A percentile compares a stretch with the other conserved stretches of the same genome.
Conservation (phyloP, 1,140 invertebrate species). For the Riptortus pedestris region DNA sequence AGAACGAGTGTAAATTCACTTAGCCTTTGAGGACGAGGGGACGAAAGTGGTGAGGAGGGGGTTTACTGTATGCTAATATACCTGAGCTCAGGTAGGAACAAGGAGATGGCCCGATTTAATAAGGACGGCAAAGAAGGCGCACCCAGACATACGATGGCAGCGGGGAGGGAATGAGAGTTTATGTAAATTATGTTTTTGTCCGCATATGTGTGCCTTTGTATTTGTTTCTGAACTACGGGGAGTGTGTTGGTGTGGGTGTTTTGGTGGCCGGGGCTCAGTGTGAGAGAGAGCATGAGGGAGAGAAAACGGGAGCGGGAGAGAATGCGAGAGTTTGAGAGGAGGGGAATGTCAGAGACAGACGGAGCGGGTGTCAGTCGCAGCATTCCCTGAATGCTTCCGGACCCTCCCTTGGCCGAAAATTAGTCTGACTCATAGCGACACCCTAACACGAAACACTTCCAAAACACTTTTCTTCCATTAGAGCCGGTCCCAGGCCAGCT, state of each 20-base stretch:
- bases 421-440: conserved; percentile 8
- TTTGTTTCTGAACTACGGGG: too few relatives aligned
- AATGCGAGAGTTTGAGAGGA: background rate
- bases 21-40: too few relatives aligned
- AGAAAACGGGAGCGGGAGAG: background rate
- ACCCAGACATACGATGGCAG: background rate
- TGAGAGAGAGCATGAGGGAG: background rate
- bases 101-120: conserved; percentile 12
- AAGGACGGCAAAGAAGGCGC: background rate
- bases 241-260: too few relatives aligned
- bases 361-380: conserved; percentile 2
- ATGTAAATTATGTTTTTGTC: background rate
- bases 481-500: background rate
- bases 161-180: background rate
- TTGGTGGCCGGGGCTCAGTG: too few relatives aligned
- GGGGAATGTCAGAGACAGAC: background rate
- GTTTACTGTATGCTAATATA: conserved; percentile 10
- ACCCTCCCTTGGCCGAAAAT: conserved; percentile 6
- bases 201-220: background rate
- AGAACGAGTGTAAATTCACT: too few relatives aligned
- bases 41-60: background rate
- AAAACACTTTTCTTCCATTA: conserved; percentile 15
- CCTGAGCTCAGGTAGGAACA: conserved; percentile 7
- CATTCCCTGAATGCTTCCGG: background rate
- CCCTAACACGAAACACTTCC: conserved; percentile 12